These are phyloP conservation scores for Netelia inedita DNA, from an alignment of 2,888 invertebrate genomes.

Conservation along the genomic window DNA sequence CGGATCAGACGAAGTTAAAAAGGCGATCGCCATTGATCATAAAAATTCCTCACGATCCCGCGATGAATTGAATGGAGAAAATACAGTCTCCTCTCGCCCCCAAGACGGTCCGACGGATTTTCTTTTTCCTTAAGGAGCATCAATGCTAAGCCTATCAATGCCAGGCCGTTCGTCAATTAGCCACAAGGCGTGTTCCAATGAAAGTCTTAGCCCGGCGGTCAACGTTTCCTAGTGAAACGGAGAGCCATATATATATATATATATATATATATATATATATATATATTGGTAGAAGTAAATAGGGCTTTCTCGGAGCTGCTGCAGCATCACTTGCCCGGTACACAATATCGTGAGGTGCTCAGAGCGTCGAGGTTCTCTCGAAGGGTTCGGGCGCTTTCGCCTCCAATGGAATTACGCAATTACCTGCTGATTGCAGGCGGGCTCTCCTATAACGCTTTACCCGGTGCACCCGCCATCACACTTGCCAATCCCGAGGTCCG, in stretches of 20 bases:
- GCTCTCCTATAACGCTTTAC: slow-evolving; percentile 75
- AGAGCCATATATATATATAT: slow-evolving; percentile 20
- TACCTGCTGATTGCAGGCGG: slow-evolving; percentile 83
- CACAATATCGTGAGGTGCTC: slow-evolving; percentile 27
- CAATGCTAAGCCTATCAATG: slow-evolving; percentile 64
- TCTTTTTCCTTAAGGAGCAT: slow-evolving; percentile 52
- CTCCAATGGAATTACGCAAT: slow-evolving; percentile 82
- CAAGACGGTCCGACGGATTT: slow-evolving; percentile 39
- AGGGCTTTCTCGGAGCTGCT: slow-evolving; percentile 30
- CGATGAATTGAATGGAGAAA: slow-evolving; percentile 44
- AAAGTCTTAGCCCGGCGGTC: slow-evolving; percentile 55
- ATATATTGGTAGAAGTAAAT: slow-evolving; percentile 6
- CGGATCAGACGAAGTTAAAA: slow-evolving; percentile 33
- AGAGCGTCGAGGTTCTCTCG: slow-evolving; percentile 12
- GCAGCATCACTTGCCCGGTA: slow-evolving; percentile 19
- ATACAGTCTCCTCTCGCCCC: slow-evolving; percentile 21
- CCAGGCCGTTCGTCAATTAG: slow-evolving; percentile 67
- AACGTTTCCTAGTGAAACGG: slow-evolving; percentile 44
- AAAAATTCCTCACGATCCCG: slow-evolving; percentile 45
- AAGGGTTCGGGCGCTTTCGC: slow-evolving; percentile 18
- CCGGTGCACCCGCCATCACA: slow-evolving; percentile 77
- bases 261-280: not conserved
- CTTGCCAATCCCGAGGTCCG: slow-evolving; percentile 80
- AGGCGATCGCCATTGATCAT: slow-evolving; percentile 57
- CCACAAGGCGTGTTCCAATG: slow-evolving; percentile 58